phyloP scores from a whole-genome alignment of 2,888 invertebrate genomes.

The Mythimna albipuncta region DNA sequence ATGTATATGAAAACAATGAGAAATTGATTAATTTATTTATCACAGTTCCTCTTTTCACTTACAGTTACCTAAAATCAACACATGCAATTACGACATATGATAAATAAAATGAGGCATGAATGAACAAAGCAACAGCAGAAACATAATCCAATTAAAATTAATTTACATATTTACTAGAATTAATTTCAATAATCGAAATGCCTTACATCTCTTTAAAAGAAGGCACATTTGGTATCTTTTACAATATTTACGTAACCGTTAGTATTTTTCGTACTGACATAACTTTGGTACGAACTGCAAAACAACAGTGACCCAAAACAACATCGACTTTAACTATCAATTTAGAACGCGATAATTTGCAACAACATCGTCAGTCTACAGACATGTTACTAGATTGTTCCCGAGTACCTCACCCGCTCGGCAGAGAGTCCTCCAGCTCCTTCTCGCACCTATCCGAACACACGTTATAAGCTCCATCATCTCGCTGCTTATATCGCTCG shows the following conservation, averaged over 20 bases:
- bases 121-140: too few relatives aligned
- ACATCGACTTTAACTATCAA: background rate
- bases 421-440: conserved; percentile 20
- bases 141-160: too few relatives aligned
- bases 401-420: background rate
- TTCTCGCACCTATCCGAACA: background rate
- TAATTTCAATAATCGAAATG: too few relatives aligned
- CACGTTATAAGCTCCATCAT: conserved; percentile 44
- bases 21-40: too few relatives aligned
- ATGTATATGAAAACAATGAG: background rate
- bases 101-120: too few relatives aligned
- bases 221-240: background rate
- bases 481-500: conserved; percentile 39
- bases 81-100: too few relatives aligned
- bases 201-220: too few relatives aligned
- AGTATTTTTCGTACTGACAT: background rate
- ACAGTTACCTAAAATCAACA: too few relatives aligned
- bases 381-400: conserved; percentile 10
- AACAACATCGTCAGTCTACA: conserved; percentile 1
- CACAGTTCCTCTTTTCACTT: too few relatives aligned
- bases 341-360: conserved; percentile 4
- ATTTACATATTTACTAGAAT: too few relatives aligned
- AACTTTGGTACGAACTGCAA: background rate
- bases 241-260: background rate
- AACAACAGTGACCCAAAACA: background rate